Evolutionary conservation across 2,888 invertebrate genomes (phyloP), one percentile per base, ranked within the genome.

Genomic region (Acrocyrtus sp.): DNA sequence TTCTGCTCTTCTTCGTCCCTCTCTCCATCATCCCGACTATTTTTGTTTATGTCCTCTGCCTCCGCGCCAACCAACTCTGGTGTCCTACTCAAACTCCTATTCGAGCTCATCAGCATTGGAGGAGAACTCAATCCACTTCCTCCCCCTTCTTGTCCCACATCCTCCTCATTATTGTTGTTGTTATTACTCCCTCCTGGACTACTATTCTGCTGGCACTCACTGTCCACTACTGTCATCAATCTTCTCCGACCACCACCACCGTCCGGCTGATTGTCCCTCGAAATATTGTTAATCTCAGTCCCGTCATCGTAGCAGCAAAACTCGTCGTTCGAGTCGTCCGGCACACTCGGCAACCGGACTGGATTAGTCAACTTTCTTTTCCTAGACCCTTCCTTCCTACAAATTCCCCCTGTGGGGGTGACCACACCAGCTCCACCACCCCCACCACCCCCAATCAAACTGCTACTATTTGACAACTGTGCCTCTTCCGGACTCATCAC

Each of bases 281-380:
- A 43, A n/a, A n/a, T n/a, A n/a, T n/a, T n/a, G n/a, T n/a, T 73
- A 5, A 80, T 81, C 26, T 79, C 81, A 3, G 81, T 82, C 22
- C 81, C 80, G 45, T 79, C 81, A 29, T 78, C 80, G 61, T 80
- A 81, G 48, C 81, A 80, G 61, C 77, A 81, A 63, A 79, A 78
- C 43, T 78, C 80, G 67, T 81, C 82, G 27, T 80, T 78, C 5
- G 82, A 81, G 66, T 82, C 82, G 66, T 82, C 82, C 8, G 78
- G 80, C 43, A 82, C 82, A 34, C 78, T 72, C 4, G 80, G 78
- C 5, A 80, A 74, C n/a, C 80, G 54, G 3, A 80, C 79, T 6
- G 80, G 80, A 56, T 78, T 78, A 19, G 67, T 78, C 26, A 77
- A 57, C 53, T 80, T 80, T 22, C 80, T 45, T 50, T 78, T 80